Evolutionary conservation across 2,888 invertebrate genomes (phyloP).

Genomic region (Chymomyza amoena): DNA sequence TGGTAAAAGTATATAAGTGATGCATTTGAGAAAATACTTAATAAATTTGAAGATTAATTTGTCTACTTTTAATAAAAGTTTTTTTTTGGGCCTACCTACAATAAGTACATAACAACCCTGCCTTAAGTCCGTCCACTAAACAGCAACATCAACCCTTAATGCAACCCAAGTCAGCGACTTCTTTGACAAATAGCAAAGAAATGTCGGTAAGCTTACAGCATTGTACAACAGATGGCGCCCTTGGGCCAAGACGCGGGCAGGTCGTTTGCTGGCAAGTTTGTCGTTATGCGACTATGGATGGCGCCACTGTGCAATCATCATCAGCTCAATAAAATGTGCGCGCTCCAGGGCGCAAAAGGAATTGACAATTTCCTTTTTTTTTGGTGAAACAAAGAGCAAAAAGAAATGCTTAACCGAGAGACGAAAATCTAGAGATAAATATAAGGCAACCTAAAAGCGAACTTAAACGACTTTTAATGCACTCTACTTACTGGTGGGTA

Average conservation of each 20-base stretch:
- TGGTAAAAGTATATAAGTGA: too few species aligned
- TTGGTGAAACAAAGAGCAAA: background rate
- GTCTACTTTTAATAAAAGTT: too few species aligned
- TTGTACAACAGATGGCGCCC: conserved; percentile 52
- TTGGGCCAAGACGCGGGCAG: background rate
- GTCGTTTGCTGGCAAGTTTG: background rate
- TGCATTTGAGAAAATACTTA: too few species aligned
- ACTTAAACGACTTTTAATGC: too few species aligned
- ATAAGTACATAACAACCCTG: conserved; percentile 46
- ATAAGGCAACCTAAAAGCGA: too few species aligned
- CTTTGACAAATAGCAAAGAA: conserved; percentile 10
- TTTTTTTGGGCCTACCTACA: background rate
- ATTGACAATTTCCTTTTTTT: background rate
- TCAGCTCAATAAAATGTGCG: background rate
- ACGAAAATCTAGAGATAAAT: background rate
- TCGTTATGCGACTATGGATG: conserved; percentile 29
- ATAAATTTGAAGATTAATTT: too few species aligned
- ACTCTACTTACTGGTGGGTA: too few species aligned
- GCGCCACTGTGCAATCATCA: conserved; percentile 34
- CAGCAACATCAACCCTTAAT: conserved; percentile 9
- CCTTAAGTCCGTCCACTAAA: conserved; percentile 10
- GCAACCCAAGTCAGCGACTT: conserved; percentile 17
- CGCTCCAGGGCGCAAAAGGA: background rate
- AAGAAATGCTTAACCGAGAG: background rate
- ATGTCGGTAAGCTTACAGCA: conserved; percentile 16